Percentiles rank a stretch among this genome's conserved stretches.
Evolutionary conservation across 2,113 vertebrate genomes (phyloP).

Genomic region (Sterna hirundo): DNA sequence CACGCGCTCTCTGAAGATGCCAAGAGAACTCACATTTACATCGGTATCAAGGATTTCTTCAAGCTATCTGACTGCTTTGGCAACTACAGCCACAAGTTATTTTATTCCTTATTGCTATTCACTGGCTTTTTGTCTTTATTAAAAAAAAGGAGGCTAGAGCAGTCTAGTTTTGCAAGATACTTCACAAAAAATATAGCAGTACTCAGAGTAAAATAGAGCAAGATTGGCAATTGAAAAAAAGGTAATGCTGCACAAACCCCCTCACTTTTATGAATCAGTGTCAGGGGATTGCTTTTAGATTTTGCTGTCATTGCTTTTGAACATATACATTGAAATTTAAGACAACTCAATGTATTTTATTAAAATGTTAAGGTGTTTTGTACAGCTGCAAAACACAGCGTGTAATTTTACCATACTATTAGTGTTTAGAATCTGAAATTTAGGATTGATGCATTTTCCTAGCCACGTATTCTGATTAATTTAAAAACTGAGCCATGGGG

Average conservation of each 20-base stretch:
- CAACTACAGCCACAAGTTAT: not conserved
- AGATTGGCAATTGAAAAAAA: not conserved
- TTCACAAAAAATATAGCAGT: not conserved
- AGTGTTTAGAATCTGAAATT: not conserved
- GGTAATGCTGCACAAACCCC: not conserved
- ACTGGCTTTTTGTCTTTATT: not conserved
- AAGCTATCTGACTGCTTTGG: not conserved
- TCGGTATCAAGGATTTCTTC: not conserved
- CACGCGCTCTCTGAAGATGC: not conserved
- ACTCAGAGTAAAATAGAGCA: not conserved
- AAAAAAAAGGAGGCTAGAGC: not conserved
- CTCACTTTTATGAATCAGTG: not conserved
- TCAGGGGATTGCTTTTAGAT: not conserved
- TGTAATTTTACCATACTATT: not conserved
- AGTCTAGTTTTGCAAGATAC: not conserved
- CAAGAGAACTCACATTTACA: not conserved
- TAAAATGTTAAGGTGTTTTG: not conserved
- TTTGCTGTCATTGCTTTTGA: not conserved
- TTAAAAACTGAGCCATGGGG: not conserved
- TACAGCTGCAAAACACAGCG: not conserved
- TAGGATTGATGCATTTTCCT: not conserved
- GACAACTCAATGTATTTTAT: not conserved
- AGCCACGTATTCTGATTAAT: not conserved
- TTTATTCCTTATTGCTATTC: not conserved
- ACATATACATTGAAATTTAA: not conserved